Conservation (phyloP, 2,888 invertebrate species). For the Periphyllus acericola region DNA sequence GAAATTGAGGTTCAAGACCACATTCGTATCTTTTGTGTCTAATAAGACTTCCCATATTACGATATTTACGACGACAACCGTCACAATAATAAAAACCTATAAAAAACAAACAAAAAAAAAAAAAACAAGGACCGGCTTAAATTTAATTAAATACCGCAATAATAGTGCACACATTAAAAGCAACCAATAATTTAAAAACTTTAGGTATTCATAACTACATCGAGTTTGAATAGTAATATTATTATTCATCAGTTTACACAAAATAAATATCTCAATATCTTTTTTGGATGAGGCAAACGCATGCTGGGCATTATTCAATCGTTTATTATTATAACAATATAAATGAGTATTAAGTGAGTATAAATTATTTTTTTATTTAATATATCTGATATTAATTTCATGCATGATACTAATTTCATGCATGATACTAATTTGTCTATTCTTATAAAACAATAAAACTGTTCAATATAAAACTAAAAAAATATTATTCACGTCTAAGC, state of each 20-base stretch:
- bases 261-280: background rate
- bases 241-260: background rate
- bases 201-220: background rate
- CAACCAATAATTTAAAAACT: background rate
- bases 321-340: background rate
- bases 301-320: background rate
- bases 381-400: background rate
- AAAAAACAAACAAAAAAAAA: constrained; percentile 22
- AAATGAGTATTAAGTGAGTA: background rate
- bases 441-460: background rate
- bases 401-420: background rate
- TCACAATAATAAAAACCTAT: constrained; percentile 52
- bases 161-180: constrained; percentile 18
- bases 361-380: background rate
- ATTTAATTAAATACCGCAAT: background rate
- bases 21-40: constrained; percentile 55
- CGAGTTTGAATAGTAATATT: background rate
- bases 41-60: constrained; percentile 46
- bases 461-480: background rate
- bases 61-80: constrained; percentile 47
- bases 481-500: background rate
- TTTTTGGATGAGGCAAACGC: background rate
- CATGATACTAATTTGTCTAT: background rate
- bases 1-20: constrained; percentile 46
- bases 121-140: background rate